Evolutionary conservation across 92 coral and sea anemone genomes (phyloP).

Genomic region (Porites evermanni): DNA sequence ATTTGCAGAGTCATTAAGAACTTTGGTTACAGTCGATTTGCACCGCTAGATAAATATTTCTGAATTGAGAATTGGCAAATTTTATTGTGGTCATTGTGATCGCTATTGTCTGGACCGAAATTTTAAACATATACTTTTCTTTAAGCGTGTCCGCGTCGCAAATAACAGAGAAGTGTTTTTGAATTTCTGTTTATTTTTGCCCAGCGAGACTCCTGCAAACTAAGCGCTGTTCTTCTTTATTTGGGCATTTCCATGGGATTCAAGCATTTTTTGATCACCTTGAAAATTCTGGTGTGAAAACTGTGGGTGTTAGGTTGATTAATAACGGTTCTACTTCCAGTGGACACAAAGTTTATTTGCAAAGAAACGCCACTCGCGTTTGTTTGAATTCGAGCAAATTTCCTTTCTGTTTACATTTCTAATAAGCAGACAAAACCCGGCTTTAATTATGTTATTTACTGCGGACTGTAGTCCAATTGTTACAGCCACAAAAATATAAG

Average conservation of each 20-base stretch:
- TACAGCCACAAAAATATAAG: slow-evolving; percentile 56
- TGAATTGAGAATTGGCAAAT: slow-evolving; percentile 69
- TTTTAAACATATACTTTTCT: slow-evolving; percentile 41
- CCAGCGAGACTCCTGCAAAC: slow-evolving; percentile 25
- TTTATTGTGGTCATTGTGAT: slow-evolving; percentile 75
- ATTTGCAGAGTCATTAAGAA: slow-evolving; percentile 84
- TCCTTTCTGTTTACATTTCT: slow-evolving; percentile 80
- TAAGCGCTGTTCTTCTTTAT: slow-evolving; percentile 5
- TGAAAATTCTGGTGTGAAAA: slow-evolving; percentile 28
- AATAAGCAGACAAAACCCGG: slow-evolving; percentile 78
- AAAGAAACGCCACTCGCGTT: slow-evolving; percentile 8
- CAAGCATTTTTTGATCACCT: slow-evolving; percentile 31
- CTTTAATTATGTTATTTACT: slow-evolving; percentile 87
- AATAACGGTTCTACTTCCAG: slow-evolving; percentile 2
- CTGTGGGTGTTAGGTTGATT: slow-evolving; percentile 28
- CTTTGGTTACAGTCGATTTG: slow-evolving; percentile 87
- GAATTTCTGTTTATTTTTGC: slow-evolving; percentile 17
- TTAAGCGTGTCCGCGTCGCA: slow-evolving; percentile 34
- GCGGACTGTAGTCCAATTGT: slow-evolving; percentile 83
- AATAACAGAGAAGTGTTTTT: slow-evolving; percentile 31
- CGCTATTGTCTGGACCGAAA: slow-evolving; percentile 71
- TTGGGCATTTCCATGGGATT: slow-evolving; percentile 53
- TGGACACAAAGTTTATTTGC: slow-evolving; percentile 38
- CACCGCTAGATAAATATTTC: slow-evolving; percentile 89
- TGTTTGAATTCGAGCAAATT: slow-evolving; percentile 64